These are phyloP conservation scores for Argyresthia goedartella DNA, from an alignment of 2,888 invertebrate species.

Conservation along the genomic window DNA sequence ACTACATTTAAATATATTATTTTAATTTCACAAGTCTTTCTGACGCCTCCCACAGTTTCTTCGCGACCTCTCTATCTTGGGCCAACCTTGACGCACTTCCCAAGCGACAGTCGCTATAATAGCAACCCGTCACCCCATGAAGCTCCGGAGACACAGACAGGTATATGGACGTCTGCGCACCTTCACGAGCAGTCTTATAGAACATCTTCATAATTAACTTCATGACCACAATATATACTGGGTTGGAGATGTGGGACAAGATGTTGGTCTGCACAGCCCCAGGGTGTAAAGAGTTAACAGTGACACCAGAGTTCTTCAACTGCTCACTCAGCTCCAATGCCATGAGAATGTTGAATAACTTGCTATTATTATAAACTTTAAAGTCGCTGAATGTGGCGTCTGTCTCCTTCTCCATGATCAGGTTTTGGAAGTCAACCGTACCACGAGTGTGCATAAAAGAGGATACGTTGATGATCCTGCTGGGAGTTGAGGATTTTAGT, in stretches of 20 bases:
- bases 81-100: slow-evolving; percentile 43
- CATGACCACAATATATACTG: slow-evolving; percentile 24
- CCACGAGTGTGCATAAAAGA: slow-evolving; percentile 31
- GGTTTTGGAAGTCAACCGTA: slow-evolving; percentile 30
- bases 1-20: too few relatives aligned
- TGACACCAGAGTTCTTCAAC: slow-evolving; percentile 77
- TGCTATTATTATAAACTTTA: slow-evolving; percentile 43
- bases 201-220: slow-evolving; percentile 31
- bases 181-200: slow-evolving; percentile 35
- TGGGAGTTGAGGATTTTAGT: slow-evolving; percentile 41
- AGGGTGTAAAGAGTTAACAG: slow-evolving; percentile 85
- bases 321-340: slow-evolving; percentile 77
- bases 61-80: slow-evolving; percentile 55
- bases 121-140: slow-evolving; percentile 69
- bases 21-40: slow-evolving; percentile 44
- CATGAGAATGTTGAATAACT: slow-evolving; percentile 82
- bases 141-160: slow-evolving; percentile 66
- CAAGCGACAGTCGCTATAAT: slow-evolving; percentile 70
- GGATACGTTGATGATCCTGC: slow-evolving; percentile 47
- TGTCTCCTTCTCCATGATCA: slow-evolving; percentile 28
- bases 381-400: slow-evolving; percentile 11
- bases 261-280: slow-evolving; percentile 83
- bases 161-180: slow-evolving; percentile 67
- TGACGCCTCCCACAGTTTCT: slow-evolving; percentile 76
- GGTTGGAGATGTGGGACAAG: slow-evolving; percentile 56